Evolutionary conservation across 2,797 vertebrate genomes (phyloP).

Genomic region (Ciconia nigra): DNA sequence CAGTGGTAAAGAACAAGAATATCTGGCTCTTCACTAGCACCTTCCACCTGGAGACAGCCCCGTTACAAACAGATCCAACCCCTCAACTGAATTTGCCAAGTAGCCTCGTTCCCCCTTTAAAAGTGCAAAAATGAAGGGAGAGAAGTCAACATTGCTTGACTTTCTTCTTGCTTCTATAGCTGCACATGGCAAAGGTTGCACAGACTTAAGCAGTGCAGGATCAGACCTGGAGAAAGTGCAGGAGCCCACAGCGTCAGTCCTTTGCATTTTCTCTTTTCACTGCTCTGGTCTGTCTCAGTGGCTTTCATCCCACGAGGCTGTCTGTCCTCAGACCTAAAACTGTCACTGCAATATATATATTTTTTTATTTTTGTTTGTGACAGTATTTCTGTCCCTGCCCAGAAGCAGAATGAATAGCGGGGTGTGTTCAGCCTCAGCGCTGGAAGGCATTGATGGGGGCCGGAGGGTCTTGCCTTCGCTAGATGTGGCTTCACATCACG

Average conservation of each 20-base stretch:
- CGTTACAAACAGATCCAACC: background rate
- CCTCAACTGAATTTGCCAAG: background rate
- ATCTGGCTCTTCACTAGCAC: background rate
- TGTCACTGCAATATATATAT: background rate
- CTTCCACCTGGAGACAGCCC: background rate
- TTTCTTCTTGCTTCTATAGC: background rate
- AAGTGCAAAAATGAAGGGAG: background rate
- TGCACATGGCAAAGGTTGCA: background rate
- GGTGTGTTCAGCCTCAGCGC: background rate
- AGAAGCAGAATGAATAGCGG: background rate
- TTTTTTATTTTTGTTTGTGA: background rate
- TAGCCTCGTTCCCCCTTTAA: background rate
- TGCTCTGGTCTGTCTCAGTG: background rate
- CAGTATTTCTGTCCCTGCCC: background rate
- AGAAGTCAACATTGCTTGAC: background rate
- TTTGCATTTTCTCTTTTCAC: background rate
- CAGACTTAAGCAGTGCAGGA: background rate
- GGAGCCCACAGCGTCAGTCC: rapidly evolving
- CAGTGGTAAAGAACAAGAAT: background rate
- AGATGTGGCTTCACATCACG: background rate
- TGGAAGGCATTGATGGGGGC: background rate
- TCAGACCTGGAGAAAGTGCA: background rate
- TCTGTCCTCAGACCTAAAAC: background rate
- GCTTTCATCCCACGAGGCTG: background rate
- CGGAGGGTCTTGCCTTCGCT: background rate